Conservation (phyloP, 1,140 invertebrate species). For the Drosophila setifemur region DNA sequence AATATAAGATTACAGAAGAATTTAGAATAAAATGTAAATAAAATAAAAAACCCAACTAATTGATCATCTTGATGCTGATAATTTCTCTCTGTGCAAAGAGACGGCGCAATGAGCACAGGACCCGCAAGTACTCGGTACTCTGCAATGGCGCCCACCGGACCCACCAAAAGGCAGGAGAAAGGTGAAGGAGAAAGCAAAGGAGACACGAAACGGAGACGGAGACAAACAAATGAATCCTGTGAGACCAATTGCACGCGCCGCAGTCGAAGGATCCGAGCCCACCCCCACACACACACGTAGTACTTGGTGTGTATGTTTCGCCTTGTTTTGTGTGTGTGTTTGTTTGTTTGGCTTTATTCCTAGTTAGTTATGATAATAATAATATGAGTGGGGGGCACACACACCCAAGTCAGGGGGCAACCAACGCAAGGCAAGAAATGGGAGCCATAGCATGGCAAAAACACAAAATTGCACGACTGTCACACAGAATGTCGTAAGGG, state of each 20-base stretch:
- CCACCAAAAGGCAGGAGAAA: neutral
- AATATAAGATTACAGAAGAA: too few species aligned
- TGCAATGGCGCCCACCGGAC: slow-evolving; percentile 32
- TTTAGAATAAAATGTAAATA: too few species aligned
- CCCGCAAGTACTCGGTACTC: slow-evolving; percentile 20
- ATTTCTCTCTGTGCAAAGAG: neutral
- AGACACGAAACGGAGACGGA: slow-evolving; percentile 15
- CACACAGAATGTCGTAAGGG: neutral
- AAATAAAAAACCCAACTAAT: too few species aligned
- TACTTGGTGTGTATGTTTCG: neutral
- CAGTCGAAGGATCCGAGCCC: slow-evolving; percentile 27
- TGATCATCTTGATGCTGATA: neutral
- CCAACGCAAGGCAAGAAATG: slow-evolving; percentile 3
- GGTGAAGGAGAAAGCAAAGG: neutral
- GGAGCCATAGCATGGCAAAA: slow-evolving; percentile 6
- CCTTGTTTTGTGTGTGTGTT: neutral
- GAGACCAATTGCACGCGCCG: slow-evolving; percentile 74
- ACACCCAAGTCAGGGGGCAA: neutral
- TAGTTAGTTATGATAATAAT: slow-evolving; percentile 77
- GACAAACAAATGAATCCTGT: slow-evolving; percentile 79
- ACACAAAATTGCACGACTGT: slow-evolving; percentile 24
- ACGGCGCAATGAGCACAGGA: slow-evolving; percentile 30
- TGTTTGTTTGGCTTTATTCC: slow-evolving; percentile 1
- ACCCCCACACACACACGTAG: slow-evolving; percentile 4
- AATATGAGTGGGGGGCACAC: slow-evolving; percentile 18